phyloP scores from a whole-genome alignment of 1,140 invertebrate species.

The Pomacea maculata region DNA sequence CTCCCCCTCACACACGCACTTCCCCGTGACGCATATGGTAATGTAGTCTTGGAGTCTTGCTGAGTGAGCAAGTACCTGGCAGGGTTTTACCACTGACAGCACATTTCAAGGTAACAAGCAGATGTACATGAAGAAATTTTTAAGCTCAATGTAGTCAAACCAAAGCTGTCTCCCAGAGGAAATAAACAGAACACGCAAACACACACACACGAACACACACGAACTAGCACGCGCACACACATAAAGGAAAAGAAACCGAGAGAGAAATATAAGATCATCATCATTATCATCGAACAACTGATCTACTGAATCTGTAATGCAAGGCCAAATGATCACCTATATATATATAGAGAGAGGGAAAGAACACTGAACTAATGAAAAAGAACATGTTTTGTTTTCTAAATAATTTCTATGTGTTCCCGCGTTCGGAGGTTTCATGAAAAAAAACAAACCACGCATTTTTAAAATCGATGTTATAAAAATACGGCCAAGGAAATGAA shows the following conservation, averaged over 20 bases:
- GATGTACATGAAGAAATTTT: no score
- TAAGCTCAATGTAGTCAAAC: no score
- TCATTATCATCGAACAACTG: not conserved
- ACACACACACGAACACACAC: not conserved
- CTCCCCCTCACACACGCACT: no score
- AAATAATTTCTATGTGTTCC: not conserved
- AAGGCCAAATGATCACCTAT: no score
- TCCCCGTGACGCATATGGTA: no score
- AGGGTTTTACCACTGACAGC: no score
- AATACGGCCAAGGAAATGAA: no score
- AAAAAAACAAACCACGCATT: not conserved
- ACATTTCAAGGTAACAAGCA: no score
- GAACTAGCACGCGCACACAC: not conserved
- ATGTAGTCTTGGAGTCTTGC: no score
- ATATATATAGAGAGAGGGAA: constrained; percentile 3
- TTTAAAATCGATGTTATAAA: not conserved
- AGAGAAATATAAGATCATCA: not conserved
- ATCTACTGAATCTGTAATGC: not conserved
- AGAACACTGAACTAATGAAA: not conserved
- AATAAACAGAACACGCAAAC: not conserved
- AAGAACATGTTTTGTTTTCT: not conserved
- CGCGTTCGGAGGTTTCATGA: not conserved
- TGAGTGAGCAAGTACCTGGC: no score
- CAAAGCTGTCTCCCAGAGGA: not conserved
- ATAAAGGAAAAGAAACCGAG: not conserved